Conservation (phyloP, 1,140 invertebrate genomes). For the Alviniconcha marisindica region DNA sequence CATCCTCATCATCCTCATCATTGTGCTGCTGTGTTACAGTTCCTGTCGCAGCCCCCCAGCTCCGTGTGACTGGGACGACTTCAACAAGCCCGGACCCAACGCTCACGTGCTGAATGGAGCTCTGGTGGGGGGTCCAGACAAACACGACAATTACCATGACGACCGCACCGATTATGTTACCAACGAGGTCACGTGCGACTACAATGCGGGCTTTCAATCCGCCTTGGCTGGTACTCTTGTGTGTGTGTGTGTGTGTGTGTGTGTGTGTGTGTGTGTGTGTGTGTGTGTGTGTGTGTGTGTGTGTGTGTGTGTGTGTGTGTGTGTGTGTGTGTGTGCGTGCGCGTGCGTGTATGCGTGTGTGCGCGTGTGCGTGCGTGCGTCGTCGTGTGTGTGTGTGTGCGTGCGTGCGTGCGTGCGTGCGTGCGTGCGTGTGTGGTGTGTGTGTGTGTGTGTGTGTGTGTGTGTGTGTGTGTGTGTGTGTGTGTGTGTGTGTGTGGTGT, state of each 20-base stretch:
- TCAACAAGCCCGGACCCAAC: slow-evolving; percentile 45
- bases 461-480: too few relatives aligned
- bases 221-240: slow-evolving; percentile 50
- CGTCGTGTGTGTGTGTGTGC: too few relatives aligned
- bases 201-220: slow-evolving; percentile 70
- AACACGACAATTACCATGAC: slow-evolving; percentile 65
- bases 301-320: slow-evolving; percentile 3
- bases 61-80: slow-evolving; percentile 45
- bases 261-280: too few relatives aligned
- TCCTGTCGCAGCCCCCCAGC: slow-evolving; percentile 62
- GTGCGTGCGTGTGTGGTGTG: too few relatives aligned
- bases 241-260: too few relatives aligned
- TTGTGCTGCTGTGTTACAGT: too few relatives aligned
- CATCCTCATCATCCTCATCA: too few relatives aligned
- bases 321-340: not conserved
- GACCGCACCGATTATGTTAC: slow-evolving; percentile 64
- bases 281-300: not conserved
- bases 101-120: slow-evolving; percentile 61
- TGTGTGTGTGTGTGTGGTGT: too few relatives aligned
- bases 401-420: not conserved
- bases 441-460: too few relatives aligned
- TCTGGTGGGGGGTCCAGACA: slow-evolving; percentile 72
- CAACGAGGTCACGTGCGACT: slow-evolving; percentile 73
- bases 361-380: too few relatives aligned
- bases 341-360: not conserved